Conservation (phyloP, 2,113 vertebrate genomes). For the Brachionichthys hirsutus region DNA sequence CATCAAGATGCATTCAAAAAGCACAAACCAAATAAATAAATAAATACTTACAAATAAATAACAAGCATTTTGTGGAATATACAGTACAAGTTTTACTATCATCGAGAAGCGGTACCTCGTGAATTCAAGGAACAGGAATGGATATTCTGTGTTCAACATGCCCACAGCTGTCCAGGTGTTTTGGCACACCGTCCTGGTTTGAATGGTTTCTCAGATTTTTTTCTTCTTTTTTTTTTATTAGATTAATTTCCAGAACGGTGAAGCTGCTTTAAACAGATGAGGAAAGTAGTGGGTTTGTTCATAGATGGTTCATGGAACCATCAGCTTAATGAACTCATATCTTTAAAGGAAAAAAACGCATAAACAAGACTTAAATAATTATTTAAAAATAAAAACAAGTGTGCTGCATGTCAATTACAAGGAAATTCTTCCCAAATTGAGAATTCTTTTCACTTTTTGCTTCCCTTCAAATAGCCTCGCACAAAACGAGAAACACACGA, state of each 20-base stretch:
- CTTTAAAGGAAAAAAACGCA: slow-evolving; percentile 23
- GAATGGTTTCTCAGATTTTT: slow-evolving; percentile 25
- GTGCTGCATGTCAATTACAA: slow-evolving; percentile 33
- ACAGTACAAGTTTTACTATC: slow-evolving; percentile 71
- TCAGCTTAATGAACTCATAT: slow-evolving; percentile 20
- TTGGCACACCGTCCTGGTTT: slow-evolving; percentile 49
- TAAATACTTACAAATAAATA: slow-evolving; percentile 77
- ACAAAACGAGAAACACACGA: slow-evolving; percentile 30
- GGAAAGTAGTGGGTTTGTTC: slow-evolving; percentile 38
- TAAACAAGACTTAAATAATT: no score
- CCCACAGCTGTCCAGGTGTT: slow-evolving; percentile 60
- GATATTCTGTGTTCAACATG: slow-evolving; percentile 63
- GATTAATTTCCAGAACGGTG: slow-evolving; percentile 45
- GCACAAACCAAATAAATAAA: slow-evolving; percentile 76
- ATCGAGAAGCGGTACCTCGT: slow-evolving; percentile 63
- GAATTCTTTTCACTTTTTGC: slow-evolving; percentile 21
- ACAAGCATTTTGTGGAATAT: slow-evolving; percentile 76
- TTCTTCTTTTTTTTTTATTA: slow-evolving; percentile 3
- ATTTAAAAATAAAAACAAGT: slow-evolving; percentile 21
- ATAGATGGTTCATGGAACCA: slow-evolving; percentile 53
- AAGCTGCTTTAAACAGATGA: slow-evolving; percentile 47
- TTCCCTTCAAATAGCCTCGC: slow-evolving; percentile 46
- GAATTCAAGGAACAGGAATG: slow-evolving; percentile 49
- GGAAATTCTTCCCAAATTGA: slow-evolving; percentile 24
- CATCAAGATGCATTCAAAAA: slow-evolving; percentile 75